Base-by-base conservation (phyloP, 2,797 vertebrate genomes). In the Sebastes minor region DNA sequence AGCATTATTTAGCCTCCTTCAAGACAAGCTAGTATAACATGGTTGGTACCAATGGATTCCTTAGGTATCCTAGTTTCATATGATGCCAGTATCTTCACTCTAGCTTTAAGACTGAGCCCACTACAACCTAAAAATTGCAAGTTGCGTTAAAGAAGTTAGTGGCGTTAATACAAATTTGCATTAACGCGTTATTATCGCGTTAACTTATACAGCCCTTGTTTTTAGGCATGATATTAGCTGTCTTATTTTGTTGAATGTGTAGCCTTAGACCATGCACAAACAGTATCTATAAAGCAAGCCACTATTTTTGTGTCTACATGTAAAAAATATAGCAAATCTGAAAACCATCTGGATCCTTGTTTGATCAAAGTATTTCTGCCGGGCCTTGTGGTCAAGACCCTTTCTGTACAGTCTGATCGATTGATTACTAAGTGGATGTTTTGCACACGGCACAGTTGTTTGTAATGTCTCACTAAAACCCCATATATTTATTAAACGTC, bases 161-260 rank as follows among this genome's bases (percentile, higher is more conserved):
- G 35, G 35, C 5, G 35, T 42, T 14, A 42, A 42, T 42, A 14
- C 35, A 2, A 38, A 38, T 38, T 38, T 38, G 35, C 35, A 38
- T 38, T 38, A 38, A 38, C 13, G 35, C 35, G 12, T 38, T 38
- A 38, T 38, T 38, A 42, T 38, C 35, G 1, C 35, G 13, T 38
- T 38, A 38, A 38, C 35, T 38, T 14, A 3, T 5, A 14, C 35
- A 38, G 35, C 0, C 35, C 35, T 38, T 14, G 13, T 38, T 38
- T 38, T 38, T 38, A 38, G 1, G 13, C 35, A 38, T 38, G 2
- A 38, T 38, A 38, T 38, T 38, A 49, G 46, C 0, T 2, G 10
- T 49, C 8, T 38, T 62, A 25, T 74, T 84, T 68, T 55, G 46
- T 22, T 75, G 6, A 74, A 22, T 57, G 12, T 79, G 38, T 72